Evolutionary conservation across 1,140 invertebrate genomes (phyloP).

Genomic region (Musca domestica): DNA sequence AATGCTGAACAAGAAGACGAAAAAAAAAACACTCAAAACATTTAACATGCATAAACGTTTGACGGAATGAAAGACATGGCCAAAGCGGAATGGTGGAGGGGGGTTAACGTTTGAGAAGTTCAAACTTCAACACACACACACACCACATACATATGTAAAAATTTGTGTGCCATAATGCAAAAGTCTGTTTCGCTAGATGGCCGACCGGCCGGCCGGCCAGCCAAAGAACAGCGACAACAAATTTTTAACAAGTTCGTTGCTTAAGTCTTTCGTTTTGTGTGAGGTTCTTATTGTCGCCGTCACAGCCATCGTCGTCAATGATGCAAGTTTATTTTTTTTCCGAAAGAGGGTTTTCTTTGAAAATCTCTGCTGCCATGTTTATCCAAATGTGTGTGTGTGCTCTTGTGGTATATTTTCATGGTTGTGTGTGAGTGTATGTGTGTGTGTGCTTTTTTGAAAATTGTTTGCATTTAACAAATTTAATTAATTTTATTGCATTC

Average conservation of each 20-base stretch:
- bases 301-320: too few species aligned
- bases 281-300: too few species aligned
- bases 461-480: constrained; percentile 20
- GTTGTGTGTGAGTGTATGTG: not conserved
- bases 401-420: not conserved
- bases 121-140: not conserved
- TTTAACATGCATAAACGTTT: too few species aligned
- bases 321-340: not conserved
- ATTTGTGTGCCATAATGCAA: not conserved
- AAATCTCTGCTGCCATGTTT: not conserved
- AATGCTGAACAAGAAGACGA: not conserved
- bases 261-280: constrained; percentile 10
- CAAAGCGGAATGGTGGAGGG: too few species aligned
- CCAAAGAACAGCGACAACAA: not conserved
- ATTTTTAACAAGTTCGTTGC: constrained; percentile 10
- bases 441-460: not conserved
- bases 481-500: constrained; percentile 22
- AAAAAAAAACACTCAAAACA: not conserved
- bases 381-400: not conserved
- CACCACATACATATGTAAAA: constrained; percentile 11
- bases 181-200: too few species aligned
- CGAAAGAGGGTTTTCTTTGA: not conserved
- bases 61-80: too few species aligned
- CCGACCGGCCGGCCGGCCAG: too few species aligned
- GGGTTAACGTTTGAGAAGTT: too few species aligned